phyloP scores from a whole-genome alignment of 2,797 vertebrate species.

The Gadopsis marmoratus region DNA sequence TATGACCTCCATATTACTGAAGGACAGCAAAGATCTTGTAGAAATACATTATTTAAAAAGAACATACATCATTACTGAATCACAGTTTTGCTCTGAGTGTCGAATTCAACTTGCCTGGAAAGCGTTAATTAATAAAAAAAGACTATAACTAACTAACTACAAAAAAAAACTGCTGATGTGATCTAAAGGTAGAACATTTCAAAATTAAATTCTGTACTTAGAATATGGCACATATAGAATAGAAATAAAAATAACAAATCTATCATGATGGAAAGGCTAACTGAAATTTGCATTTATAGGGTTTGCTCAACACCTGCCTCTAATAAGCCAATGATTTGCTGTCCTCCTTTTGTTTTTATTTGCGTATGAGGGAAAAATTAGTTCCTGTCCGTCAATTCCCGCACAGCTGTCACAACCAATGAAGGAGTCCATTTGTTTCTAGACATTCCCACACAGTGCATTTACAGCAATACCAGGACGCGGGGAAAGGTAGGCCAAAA shows the following conservation, averaged over 20 bases:
- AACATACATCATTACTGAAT: not conserved
- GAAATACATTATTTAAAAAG: not conserved
- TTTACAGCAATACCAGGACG: conserved; percentile 69
- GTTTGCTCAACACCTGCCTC: conserved; percentile 80
- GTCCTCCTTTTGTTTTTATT: conserved; percentile 79
- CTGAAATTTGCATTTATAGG: conserved; percentile 84
- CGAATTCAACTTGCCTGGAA: not conserved
- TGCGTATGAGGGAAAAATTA: conserved; percentile 86
- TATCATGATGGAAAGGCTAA: conserved; percentile 18
- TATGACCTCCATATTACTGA: not conserved
- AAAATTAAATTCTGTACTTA: not conserved
- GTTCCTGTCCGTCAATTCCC: conserved; percentile 89
- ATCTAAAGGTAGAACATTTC: not conserved
- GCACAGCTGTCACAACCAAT: conserved; percentile 89
- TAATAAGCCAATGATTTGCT: conserved; percentile 75
- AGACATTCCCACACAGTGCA: conserved; percentile 69
- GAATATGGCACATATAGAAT: not conserved
- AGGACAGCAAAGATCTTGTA: not conserved
- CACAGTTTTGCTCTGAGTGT: not conserved
- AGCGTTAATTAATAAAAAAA: not conserved
- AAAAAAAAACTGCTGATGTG: no score
- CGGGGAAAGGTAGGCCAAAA: conserved; percentile 60
- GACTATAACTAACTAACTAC: no score
- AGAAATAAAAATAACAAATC: conserved; percentile 25
- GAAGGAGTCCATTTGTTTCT: conserved; percentile 85